Evolutionary conservation across 2,797 vertebrate species (phyloP), one percentile per base, ranked within the genome.

Genomic region (Sebastolobus altivelis): DNA sequence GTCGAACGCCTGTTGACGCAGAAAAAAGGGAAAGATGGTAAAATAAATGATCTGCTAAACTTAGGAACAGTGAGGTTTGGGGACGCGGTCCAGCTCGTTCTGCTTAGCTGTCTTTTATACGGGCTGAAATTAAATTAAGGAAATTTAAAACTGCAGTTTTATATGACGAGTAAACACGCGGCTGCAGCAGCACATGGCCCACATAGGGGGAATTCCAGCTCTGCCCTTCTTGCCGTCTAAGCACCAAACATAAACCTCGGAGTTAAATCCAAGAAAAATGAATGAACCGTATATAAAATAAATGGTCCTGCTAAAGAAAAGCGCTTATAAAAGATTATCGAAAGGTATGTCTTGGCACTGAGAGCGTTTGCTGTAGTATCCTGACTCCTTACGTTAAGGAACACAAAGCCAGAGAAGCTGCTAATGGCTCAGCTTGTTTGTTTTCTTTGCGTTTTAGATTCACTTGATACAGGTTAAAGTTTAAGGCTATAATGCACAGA

Each of bases 391-490:
- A 25, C 77, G 29, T 74, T 68, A 60, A 81, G 37, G 66, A 85
- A 83, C 14, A 35, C 65, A 62, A 37, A 43, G 65, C 40, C n/a
- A 7, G 46, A 80, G 69, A 75, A 77, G n/a, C 38, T 70, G 74
- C 83, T 86, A 65, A 89, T 78, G 79, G 31, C 18, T 69, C n/a
- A 1, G 38, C 59, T 43, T 86, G 71, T 83, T 89, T 91, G 88
- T 86, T 86, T 86, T 89, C 83, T 80, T 77, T 80, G 46, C 38
- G 25, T 79, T 80, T 60, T 0, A 46, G 9, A 75, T 72, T 65
- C 74, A 65, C 81, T 85, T 79, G 80, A 84, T 84, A 66, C 35
- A 79, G 88, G 90, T 89, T 87, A 81, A 87, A 86, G 87, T 91
- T 88, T 85, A 88, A 90, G 69, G 88, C 79, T 79, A 38, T 88